Conservation (phyloP, 2,113 vertebrate genomes). For the Syngnathoides biaculeatus region DNA sequence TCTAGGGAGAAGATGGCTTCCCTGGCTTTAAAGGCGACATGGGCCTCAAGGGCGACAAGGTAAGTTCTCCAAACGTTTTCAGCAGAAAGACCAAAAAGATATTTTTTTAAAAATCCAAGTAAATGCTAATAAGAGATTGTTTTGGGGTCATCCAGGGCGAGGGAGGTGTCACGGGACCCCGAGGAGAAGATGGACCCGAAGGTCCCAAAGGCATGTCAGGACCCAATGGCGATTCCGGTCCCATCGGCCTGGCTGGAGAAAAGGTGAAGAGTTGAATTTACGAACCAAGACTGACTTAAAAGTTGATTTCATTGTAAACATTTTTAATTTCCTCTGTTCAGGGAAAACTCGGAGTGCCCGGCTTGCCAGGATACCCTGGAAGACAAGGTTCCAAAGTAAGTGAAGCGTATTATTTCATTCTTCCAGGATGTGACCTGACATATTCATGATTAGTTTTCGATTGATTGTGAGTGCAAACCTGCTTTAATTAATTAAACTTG, state of each 20-base stretch:
- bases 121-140: not conserved
- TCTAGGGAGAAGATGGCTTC: conserved; percentile 95
- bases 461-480: not conserved
- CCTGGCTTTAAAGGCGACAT: conserved; percentile 99
- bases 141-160: conserved; percentile 78
- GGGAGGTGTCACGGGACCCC: conserved; percentile 77
- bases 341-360: conserved; percentile 98
- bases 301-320: not conserved
- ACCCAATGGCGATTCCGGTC: conserved; percentile 84
- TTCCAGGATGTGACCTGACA: not conserved
- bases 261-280: conserved; percentile 75
- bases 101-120: too few species aligned
- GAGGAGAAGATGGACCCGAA: conserved; percentile 96
- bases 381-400: conserved; percentile 92
- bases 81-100: not conserved
- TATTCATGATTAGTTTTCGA: not conserved
- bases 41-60: conserved; percentile 95
- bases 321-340: conserved; percentile 48
- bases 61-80: conserved; percentile 43
- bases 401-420: not conserved
- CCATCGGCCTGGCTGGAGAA: conserved; percentile 86
- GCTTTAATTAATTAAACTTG: too few species aligned
- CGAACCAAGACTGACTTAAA: not conserved
- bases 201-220: conserved; percentile 93
- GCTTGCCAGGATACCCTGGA: conserved; percentile 94